phyloP scores from a whole-genome alignment of 2,113 vertebrate genomes.

The Melanerpes aurifrons region DNA sequence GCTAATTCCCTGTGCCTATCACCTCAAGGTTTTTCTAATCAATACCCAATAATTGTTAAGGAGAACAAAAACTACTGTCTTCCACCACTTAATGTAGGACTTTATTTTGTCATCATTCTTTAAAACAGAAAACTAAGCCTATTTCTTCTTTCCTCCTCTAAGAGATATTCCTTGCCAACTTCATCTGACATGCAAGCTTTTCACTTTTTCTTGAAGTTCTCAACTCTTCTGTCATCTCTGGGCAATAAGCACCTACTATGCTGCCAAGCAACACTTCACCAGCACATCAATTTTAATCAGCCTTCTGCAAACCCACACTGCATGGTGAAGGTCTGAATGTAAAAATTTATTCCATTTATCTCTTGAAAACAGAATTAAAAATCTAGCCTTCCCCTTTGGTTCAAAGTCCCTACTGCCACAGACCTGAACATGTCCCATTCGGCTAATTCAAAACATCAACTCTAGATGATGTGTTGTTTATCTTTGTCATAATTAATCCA shows the following conservation, averaged over 20 bases:
- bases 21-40: background rate
- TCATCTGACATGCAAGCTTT: background rate
- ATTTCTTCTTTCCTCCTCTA: background rate
- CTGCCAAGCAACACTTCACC: slow-evolving; percentile 12
- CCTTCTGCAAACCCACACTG: background rate
- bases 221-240: background rate
- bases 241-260: background rate
- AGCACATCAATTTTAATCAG: slow-evolving; percentile 20
- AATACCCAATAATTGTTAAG: background rate
- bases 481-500: background rate
- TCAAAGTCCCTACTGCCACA: background rate
- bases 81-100: background rate
- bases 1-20: background rate
- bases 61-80: background rate
- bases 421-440: background rate
- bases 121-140: background rate
- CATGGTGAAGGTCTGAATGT: background rate
- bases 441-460: background rate
- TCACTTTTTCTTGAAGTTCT: background rate
- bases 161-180: background rate
- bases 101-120: background rate
- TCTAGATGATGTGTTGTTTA: background rate
- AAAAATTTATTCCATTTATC: background rate
- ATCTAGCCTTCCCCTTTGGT: background rate
- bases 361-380: background rate